Base-by-base conservation (phyloP, 2,113 vertebrate species). In the Nycticryphes semicollaris region DNA sequence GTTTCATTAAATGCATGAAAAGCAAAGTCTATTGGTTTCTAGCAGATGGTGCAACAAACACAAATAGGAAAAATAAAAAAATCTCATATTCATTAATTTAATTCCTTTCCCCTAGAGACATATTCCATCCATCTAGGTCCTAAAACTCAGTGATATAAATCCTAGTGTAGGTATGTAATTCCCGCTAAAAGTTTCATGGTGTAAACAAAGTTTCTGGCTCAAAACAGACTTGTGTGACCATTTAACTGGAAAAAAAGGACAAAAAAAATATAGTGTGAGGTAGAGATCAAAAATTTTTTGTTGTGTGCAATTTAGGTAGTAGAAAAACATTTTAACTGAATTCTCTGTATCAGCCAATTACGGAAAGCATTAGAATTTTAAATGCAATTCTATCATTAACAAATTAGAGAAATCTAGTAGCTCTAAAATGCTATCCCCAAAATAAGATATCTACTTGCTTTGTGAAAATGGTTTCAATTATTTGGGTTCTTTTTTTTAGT, bases 91-190 rank as follows among this genome's bases (percentile, higher is more conserved):
- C 2, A 60, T 82, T 48, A 63, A 60, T 68, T 9, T 25, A 0
- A 20, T 85, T 87, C 15, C 14, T 87, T 89, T 93, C 30, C 24
- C 22, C 23, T 76, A 17, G 12, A 53, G 66, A 73, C 15, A 48
- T 27, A 51, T 11, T 33, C 16, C 14, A 73, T 54, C 3, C 13
- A 27, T 88, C 12, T 86, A 37, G 22, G 15, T 73, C 22, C 30
- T 90, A 68, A 86, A 92, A 53, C 24, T 45, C 50, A 69, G 33
- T 43, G 51, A 48, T 56, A 62, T 28, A 83, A 90, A 79, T 89
- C 53, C 48, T 90, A 37, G 21, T 30, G 11, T 53, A 43, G 8
- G 4, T 64, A 56, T 33, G 7, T 69, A 76, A 80, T 68, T 88
- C n/a, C 27, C 83, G 14, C 31, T 83, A 25, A 78, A 66, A 56